Conservation (phyloP, 2,888 invertebrate species). For the Sisyra terminalis region DNA sequence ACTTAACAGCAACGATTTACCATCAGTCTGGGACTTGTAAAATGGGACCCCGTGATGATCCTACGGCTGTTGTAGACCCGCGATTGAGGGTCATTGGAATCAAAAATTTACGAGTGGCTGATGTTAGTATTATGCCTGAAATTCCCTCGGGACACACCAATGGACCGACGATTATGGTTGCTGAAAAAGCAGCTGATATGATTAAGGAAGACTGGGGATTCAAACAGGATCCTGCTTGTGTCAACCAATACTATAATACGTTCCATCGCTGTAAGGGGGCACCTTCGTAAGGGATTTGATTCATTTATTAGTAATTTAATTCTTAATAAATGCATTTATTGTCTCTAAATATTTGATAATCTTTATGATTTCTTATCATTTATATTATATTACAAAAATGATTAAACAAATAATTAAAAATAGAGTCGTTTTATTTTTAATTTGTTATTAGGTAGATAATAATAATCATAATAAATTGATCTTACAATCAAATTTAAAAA, state of each 20-base stretch:
- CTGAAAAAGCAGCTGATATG: constrained; percentile 23
- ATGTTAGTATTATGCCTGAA: constrained; percentile 23
- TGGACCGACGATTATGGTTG: constrained; percentile 23
- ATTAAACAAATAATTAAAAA: too few species aligned
- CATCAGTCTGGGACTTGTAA: constrained; percentile 48
- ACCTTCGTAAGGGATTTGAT: too few species aligned
- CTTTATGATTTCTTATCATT: too few species aligned
- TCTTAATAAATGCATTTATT: too few species aligned
- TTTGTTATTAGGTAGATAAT: too few species aligned
- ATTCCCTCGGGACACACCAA: constrained; percentile 22
- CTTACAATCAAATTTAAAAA: too few species aligned
- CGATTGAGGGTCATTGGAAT: constrained; percentile 16
- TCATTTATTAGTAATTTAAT: too few species aligned
- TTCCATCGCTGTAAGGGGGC: not conserved
- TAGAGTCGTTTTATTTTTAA: too few species aligned
- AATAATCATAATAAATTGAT: too few species aligned
- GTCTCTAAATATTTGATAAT: too few species aligned
- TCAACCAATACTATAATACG: not conserved
- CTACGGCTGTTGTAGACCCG: constrained; percentile 45
- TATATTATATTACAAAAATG: too few species aligned
- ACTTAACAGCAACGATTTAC: constrained; percentile 42
- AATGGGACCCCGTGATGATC: constrained; percentile 44
- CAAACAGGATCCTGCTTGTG: not conserved
- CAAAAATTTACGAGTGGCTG: constrained; percentile 20
- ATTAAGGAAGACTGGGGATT: constrained; percentile 18